Base-by-base conservation (phyloP, 2,797 vertebrate species). In the Neosilurus hyrtlii region DNA sequence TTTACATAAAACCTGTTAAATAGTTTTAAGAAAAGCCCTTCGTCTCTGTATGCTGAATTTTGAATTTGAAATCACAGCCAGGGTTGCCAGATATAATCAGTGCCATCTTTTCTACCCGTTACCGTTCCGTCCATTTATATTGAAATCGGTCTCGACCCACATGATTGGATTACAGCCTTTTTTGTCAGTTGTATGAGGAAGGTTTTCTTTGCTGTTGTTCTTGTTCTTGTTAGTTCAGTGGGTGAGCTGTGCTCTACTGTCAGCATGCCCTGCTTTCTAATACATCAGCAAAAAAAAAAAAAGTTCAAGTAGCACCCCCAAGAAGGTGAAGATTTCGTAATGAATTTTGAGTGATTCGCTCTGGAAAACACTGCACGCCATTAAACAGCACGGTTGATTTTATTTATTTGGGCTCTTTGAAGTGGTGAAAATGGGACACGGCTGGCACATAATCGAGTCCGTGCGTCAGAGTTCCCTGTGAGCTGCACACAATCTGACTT, bases 401-500 rank as follows among this genome's bases (percentile, higher is more conserved):
- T 79, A 24, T 72, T 71, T 74, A 24, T 66, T 75, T 22, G 59
- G 9, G 7, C 77, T 74, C 62, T 84, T 67, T 56, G 35, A 37
- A 62, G 67, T 49, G 51, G 59, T 59, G 61, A 73, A 63, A 65
- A 63, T 43, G 61, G 68, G 35, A 49, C 61, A 57, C 26, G 35
- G 83, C n/a, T 66, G 66, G 52, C 5, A 59, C 57, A 5, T 66
- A 62, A 82, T n/a, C 16, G 49, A 79, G 75, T 76, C 63, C 14
- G 24, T 73, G 37, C 20, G 26, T 80, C 72, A 80, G 72, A 76
- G 51, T 81, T 84, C 66, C 70, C 14, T 72, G 22, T 26, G 66
- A 54, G 59, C 81, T 56, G n/a, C 72, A 63, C 68, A 83, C 76
- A 62, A 73, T 77, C 70, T 71, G 80, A 79, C 68, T 67, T 76